phyloP scores from a whole-genome alignment of 1,140 invertebrate species.

The Calycopis cecrops region DNA sequence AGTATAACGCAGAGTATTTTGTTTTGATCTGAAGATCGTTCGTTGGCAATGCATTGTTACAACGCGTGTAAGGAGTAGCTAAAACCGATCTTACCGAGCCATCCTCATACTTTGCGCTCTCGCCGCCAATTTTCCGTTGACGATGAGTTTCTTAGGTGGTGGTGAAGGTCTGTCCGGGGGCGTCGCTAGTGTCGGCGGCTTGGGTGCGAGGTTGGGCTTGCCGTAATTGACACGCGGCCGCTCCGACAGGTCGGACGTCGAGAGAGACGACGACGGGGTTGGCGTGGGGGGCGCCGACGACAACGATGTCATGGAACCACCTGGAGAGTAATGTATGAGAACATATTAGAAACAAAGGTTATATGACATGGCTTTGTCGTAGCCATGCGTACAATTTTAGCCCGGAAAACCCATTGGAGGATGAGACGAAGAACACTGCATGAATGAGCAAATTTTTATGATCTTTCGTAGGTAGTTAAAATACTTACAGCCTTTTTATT shows the following conservation, averaged over 20 bases:
- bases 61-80: too few relatives aligned
- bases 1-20: too few relatives aligned
- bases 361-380: too few relatives aligned
- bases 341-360: too few relatives aligned
- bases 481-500: too few relatives aligned
- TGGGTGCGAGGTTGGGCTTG: constrained; percentile 76
- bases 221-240: constrained; percentile 63
- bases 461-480: too few relatives aligned
- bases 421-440: too few relatives aligned
- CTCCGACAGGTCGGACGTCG: constrained; percentile 56
- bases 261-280: constrained; percentile 44
- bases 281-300: constrained; percentile 46
- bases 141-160: constrained; percentile 65
- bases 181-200: constrained; percentile 59
- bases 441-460: too few relatives aligned
- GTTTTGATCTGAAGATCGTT: too few relatives aligned
- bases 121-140: constrained; percentile 69
- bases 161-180: constrained; percentile 60
- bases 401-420: too few relatives aligned
- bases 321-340: constrained; percentile 26
- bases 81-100: constrained; percentile 68
- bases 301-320: constrained; percentile 62
- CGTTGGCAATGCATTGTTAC: not conserved
- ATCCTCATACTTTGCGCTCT: constrained; percentile 75
- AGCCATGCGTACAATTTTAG: too few relatives aligned